Conservation (phyloP, 2,797 vertebrate genomes). For the Sardinella longiceps region DNA sequence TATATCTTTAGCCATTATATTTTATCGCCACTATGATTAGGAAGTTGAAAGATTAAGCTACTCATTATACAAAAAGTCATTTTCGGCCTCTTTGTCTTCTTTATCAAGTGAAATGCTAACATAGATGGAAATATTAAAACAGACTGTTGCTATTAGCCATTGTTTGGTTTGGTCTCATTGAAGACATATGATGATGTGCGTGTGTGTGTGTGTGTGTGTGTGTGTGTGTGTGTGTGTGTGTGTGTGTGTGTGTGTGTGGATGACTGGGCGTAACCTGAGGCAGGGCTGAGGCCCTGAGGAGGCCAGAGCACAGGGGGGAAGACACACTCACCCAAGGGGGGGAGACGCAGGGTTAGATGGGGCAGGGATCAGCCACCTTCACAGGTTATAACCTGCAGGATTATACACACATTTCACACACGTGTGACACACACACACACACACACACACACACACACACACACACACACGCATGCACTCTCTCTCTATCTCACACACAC, state of each 20-base stretch:
- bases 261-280: not conserved
- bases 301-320: not conserved
- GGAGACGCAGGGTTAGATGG: not conserved
- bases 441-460: not conserved
- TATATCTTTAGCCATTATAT: not conserved
- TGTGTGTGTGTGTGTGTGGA: not conserved
- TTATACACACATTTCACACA: not conserved
- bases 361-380: not conserved
- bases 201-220: not conserved
- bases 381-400: not conserved
- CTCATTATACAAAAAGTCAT: not conserved
- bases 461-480: not conserved
- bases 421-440: not conserved
- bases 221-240: not conserved
- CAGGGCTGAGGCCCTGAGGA: not conserved
- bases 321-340: not conserved
- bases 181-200: conserved; percentile 17
- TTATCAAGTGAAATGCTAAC: not conserved
- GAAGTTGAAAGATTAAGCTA: not conserved
- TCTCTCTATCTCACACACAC: not conserved
- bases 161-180: not conserved
- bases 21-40: not conserved
- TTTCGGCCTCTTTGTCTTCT: not conserved
- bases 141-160: not conserved
- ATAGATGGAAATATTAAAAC: not conserved